Percentiles rank a stretch among this genome's conserved stretches.
phyloP scores from a whole-genome alignment of 2,797 vertebrate genomes.

The Limosa lapponica region DNA sequence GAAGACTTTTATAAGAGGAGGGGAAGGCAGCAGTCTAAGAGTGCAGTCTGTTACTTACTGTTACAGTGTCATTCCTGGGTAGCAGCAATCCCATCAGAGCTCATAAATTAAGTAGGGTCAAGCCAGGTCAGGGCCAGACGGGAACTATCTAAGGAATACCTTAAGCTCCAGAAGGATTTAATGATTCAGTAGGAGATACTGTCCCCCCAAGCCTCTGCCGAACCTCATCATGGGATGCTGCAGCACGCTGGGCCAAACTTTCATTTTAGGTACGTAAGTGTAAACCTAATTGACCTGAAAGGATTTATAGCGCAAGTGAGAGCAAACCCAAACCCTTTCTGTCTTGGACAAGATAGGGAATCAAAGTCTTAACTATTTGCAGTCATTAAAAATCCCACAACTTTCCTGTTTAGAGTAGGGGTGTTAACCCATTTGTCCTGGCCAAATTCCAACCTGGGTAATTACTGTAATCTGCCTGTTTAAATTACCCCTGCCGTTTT shows the following conservation, averaged over 20 bases:
- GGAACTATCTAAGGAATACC: conserved; percentile 8
- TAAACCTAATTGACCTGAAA: not conserved
- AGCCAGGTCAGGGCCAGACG: conserved; percentile 12
- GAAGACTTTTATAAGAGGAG: not conserved
- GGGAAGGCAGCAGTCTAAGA: not conserved
- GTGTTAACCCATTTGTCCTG: conserved; percentile 74
- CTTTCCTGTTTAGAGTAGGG: conserved; percentile 37
- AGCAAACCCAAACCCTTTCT: not conserved
- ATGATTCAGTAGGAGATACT: not conserved
- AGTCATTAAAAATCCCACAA: conserved; percentile 61
- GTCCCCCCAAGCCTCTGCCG: not conserved
- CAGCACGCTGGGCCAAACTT: not conserved
- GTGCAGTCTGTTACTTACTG: not conserved
- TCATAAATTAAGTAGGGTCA: conserved; percentile 6
- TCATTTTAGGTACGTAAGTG: not conserved
- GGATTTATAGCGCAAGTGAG: not conserved
- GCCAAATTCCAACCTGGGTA: conserved; percentile 68
- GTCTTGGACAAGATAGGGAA: conserved; percentile 20
- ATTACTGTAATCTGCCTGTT: conserved; percentile 75
- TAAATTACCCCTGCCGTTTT: conserved; percentile 76
- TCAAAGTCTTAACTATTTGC: conserved; percentile 41
- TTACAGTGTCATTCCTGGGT: not conserved
- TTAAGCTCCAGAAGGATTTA: not conserved
- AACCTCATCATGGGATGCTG: not conserved
- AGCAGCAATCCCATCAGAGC: conserved; percentile 20